These are phyloP conservation scores for Epizoanthus scotinus DNA, from an alignment of 92 coral and sea anemone species.

Conservation along the genomic window DNA sequence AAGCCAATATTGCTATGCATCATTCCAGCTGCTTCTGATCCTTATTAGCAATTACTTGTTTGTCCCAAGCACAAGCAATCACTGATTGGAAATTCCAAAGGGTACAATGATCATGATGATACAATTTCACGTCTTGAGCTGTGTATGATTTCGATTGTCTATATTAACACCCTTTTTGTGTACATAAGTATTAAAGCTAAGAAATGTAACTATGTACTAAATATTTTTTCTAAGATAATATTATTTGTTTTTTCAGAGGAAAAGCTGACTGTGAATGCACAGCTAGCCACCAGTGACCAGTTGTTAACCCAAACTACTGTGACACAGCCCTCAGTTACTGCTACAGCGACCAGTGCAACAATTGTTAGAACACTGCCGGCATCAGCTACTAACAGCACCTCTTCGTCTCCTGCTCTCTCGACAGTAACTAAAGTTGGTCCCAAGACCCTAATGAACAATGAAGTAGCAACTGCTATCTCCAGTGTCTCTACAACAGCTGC, in stretches of 20 bases:
- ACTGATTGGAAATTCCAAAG: too few relatives aligned
- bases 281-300: neutral
- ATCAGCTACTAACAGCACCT: neutral
- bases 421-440: neutral
- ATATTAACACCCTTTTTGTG: too few relatives aligned
- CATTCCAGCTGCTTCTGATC: too few relatives aligned
- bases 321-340: neutral
- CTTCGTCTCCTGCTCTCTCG: conserved; percentile 3
- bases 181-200: too few relatives aligned
- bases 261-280: conserved; percentile 5
- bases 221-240: neutral
- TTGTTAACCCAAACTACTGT: neutral
- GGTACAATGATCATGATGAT: too few relatives aligned
- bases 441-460: neutral
- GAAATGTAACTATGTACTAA: too few relatives aligned
- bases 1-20: too few relatives aligned
- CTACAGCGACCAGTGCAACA: neutral
- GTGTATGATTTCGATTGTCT: too few relatives aligned
- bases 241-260: conserved; percentile 12
- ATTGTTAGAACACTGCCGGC: neutral
- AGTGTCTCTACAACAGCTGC: conserved; percentile 4
- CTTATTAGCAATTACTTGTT: too few relatives aligned
- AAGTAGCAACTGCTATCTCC: conserved; percentile 12
- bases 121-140: too few relatives aligned
- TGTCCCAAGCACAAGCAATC: too few relatives aligned